Evolutionary conservation across 2,113 vertebrate genomes (phyloP), one percentile per base, ranked within the genome.

Genomic region (Bombycilla garrulus): DNA sequence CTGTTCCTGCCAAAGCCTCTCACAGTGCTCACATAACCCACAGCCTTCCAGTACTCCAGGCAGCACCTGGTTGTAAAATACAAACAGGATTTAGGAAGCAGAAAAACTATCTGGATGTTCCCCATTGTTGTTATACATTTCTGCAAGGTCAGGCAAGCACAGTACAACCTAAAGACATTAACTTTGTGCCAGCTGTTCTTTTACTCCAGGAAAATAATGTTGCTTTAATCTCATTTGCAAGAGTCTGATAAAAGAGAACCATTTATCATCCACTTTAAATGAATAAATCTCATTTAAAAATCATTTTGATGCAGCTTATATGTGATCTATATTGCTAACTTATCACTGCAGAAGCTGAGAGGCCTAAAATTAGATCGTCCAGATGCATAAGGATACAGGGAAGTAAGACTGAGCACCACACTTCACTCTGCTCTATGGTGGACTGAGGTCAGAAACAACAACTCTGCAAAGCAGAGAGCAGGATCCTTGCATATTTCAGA

Each of bases 271-370:
- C 66, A 53, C 70, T 92, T 93, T 90, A 94, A 95, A 96, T 85
- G 42, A 94, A 97, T 95, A 95, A 95, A 95, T 94, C 91, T 92
- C 89, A 92, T 95, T 94, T 95, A 44, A 87, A 96, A 96, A 93
- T 91, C 91, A 82, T 90, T 94, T 70, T 77, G 66, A 93, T 92
- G 90, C 89, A 79, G 70, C 29, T 87, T 91, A 76, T 42, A 84
- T 71, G 78, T 57, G 70, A 95, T 93, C 89, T 87, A 61, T 91
- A 87, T 57, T 95, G 91, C 80, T 93, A 92, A 92, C 57, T 89
- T 94, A 89, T 69, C 89, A 72, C 72, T 66, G 48, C 3, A 10
- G 89, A 80, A 90, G 66, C 81, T 89, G 76, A 48, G 71, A 91
- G 42, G 15, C 35, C 76, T 81, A 54, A 92, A 96, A 97, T 87